Conservation (phyloP, 2,888 invertebrate genomes). For the Eulithis prunata region DNA sequence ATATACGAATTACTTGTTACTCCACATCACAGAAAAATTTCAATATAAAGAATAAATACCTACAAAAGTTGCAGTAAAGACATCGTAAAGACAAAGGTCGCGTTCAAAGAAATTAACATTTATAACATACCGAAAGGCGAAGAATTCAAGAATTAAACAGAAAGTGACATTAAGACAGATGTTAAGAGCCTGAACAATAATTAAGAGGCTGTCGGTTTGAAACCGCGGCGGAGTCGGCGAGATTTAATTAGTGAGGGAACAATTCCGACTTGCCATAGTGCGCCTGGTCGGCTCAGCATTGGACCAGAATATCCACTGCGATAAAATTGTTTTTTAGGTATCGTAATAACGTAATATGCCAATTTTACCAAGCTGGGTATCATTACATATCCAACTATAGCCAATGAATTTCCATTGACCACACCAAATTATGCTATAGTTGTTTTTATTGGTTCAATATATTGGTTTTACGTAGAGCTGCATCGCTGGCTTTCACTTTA, state of each 20-base stretch:
- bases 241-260: constrained; percentile 82
- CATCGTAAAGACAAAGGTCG: constrained; percentile 47
- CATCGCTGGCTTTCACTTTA: too few species aligned
- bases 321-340: constrained; percentile 26
- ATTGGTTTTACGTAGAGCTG: too few species aligned
- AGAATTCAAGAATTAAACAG: constrained; percentile 75
- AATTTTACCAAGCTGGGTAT: background rate
- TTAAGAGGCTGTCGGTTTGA: constrained; percentile 82
- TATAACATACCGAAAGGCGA: constrained; percentile 58
- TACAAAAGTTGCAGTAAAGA: constrained; percentile 37
- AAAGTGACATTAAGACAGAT: constrained; percentile 82
- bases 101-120: constrained; percentile 61
- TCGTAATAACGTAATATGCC: background rate
- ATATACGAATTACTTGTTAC: constrained; percentile 2
- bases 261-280: constrained; percentile 53
- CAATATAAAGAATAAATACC: constrained; percentile 4
- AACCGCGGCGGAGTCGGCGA: constrained; percentile 77
- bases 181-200: constrained; percentile 82
- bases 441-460: too few species aligned
- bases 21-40: too few species aligned
- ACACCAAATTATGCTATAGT: too few species aligned
- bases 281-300: constrained; percentile 45
- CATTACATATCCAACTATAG: background rate
- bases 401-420: too few species aligned
- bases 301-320: constrained; percentile 38